phyloP scores from a whole-genome alignment of 1,140 invertebrate species.

The Drosophila ficusphila region DNA sequence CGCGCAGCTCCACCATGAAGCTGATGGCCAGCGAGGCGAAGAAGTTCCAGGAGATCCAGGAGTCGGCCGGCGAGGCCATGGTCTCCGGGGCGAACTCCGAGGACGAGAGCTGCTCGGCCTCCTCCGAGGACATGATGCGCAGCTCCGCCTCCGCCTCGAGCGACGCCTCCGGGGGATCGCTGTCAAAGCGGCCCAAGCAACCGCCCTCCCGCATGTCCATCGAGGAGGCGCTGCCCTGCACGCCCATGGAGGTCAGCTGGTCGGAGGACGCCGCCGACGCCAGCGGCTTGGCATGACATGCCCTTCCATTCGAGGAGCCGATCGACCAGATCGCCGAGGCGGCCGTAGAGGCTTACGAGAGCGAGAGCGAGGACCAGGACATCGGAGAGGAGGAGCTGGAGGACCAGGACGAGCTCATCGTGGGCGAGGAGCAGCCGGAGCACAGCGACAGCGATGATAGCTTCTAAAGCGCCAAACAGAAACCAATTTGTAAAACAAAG shows the following conservation, averaged over 20 bases:
- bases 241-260: constrained; percentile 85
- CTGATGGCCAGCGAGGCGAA: constrained; percentile 75
- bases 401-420: constrained; percentile 50
- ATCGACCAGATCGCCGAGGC: constrained; percentile 68
- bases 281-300: constrained; percentile 66
- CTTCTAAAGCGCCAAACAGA: constrained; percentile 59
- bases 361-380: constrained; percentile 53
- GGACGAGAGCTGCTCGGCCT: constrained; percentile 85
- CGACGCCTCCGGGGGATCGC: constrained; percentile 52
- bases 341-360: constrained; percentile 74
- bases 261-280: constrained; percentile 83
- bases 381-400: constrained; percentile 30
- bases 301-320: constrained; percentile 56
- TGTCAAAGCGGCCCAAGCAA: constrained; percentile 55
- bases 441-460: constrained; percentile 57
- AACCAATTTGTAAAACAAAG: constrained; percentile 65
- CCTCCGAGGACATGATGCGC: constrained; percentile 78
- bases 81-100: constrained; percentile 86
- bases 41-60: constrained; percentile 86
- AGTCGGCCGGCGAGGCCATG: constrained; percentile 88
- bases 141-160: constrained; percentile 69
- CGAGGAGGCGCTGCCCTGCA: constrained; percentile 76
- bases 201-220: constrained; percentile 72
- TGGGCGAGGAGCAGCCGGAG: constrained; percentile 41
- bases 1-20: constrained; percentile 70